A percentile compares a stretch with the other conserved stretches of the same genome.
These are phyloP conservation scores for Hypolimnas misippus DNA, from an alignment of 2,888 invertebrate species.

Conservation along the genomic window DNA sequence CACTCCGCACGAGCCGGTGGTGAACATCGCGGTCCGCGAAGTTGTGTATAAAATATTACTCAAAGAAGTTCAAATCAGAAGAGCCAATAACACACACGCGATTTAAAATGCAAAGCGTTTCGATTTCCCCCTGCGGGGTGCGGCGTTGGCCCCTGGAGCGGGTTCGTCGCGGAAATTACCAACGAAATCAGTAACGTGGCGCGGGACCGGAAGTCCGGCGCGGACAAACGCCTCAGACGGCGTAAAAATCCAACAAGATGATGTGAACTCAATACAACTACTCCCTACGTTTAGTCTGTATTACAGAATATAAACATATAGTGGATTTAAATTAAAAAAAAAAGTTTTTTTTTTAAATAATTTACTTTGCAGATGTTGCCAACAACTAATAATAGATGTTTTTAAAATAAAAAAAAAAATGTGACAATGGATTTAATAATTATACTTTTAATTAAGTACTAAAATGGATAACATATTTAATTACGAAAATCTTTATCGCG, in stretches of 20 bases:
- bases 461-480: no score
- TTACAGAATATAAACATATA: no score
- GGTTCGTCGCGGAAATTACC: slow-evolving; percentile 69
- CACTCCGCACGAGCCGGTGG: background rate
- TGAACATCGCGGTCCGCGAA: background rate
- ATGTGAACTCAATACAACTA: background rate
- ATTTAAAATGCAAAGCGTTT: slow-evolving; percentile 70
- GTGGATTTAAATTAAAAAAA: no score
- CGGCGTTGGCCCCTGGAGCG: slow-evolving; percentile 54
- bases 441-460: no score
- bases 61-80: slow-evolving; percentile 47
- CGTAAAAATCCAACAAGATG: slow-evolving; percentile 45
- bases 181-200: slow-evolving; percentile 63
- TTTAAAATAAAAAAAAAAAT: no score
- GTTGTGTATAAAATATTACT: slow-evolving; percentile 28
- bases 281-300: background rate
- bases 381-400: no score
- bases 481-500: no score
- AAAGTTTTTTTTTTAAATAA: no score
- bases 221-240: slow-evolving; percentile 51
- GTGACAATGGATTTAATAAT: no score
- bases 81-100: slow-evolving; percentile 58
- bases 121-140: slow-evolving; percentile 66
- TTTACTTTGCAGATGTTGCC: no score
- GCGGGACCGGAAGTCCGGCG: slow-evolving; percentile 54